Evolutionary conservation across 2,888 invertebrate species (phyloP).

Genomic region (Cremastinae sp.): DNA sequence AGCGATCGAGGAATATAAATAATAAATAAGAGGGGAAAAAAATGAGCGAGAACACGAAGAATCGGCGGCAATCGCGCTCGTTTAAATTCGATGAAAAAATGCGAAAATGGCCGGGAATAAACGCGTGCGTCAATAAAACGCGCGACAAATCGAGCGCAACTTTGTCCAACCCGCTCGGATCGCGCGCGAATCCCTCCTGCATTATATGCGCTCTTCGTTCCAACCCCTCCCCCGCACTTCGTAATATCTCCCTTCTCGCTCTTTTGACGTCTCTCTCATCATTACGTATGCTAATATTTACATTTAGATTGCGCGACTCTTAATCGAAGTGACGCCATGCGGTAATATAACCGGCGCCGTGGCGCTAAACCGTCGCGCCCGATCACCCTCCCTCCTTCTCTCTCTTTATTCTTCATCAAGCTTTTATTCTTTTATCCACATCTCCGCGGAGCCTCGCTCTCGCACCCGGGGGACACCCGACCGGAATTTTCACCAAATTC

Average conservation of each 20-base stretch:
- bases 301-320: constrained; percentile 78
- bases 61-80: too few relatives aligned
- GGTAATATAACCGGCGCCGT: constrained; percentile 79
- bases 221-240: background rate
- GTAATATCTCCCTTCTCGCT: constrained; percentile 1
- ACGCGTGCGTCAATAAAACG: background rate
- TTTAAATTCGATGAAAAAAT: background rate
- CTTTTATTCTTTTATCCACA: constrained; percentile 31
- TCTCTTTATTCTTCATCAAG: constrained; percentile 27
- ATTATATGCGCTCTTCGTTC: constrained; percentile 40
- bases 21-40: too few relatives aligned
- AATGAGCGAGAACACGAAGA: too few relatives aligned
- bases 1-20: too few relatives aligned
- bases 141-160: constrained; percentile 34
- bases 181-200: too few relatives aligned
- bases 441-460: too few relatives aligned
- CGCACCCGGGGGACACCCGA: too few relatives aligned
- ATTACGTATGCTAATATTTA: constrained; percentile 79
- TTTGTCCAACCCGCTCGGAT: constrained; percentile 68
- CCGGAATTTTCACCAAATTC: too few relatives aligned
- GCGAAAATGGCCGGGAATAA: background rate
- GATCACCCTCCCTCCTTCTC: constrained; percentile 52
- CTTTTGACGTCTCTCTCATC: constrained; percentile 67
- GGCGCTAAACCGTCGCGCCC: constrained; percentile 75
- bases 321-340: constrained; percentile 79